phyloP scores from a whole-genome alignment of 2,888 invertebrate species.

The Spisula subtruncata region DNA sequence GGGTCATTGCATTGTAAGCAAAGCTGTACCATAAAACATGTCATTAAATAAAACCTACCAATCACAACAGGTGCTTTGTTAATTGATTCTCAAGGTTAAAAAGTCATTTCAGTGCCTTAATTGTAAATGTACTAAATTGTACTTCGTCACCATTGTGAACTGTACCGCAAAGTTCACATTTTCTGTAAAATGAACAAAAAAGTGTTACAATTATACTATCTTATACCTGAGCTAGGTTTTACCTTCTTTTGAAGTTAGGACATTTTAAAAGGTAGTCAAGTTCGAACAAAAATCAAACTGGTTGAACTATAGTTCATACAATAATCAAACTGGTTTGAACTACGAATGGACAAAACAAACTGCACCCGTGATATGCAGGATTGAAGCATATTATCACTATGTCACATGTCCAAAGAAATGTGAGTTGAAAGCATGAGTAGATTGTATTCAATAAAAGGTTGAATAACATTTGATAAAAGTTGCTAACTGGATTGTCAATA shows the following conservation, averaged over 20 bases:
- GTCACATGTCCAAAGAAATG: not conserved
- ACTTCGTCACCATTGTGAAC: not conserved
- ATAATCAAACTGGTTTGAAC: conserved; percentile 3
- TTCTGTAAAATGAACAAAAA: not conserved
- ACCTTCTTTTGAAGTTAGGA: not conserved
- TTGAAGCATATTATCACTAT: not conserved
- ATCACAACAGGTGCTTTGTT: not conserved
- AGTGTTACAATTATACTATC: not conserved
- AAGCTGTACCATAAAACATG: not conserved
- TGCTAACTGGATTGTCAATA: no score
- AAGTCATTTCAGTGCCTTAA: not conserved
- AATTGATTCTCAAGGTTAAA: not conserved
- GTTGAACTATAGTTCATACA: conserved; percentile 2
- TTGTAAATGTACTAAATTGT: not conserved
- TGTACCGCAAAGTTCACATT: not conserved
- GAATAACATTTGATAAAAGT: no score
- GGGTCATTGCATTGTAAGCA: not conserved
- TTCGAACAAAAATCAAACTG: not conserved
- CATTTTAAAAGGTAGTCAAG: not conserved
- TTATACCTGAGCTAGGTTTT: not conserved
- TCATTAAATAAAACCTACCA: not conserved
- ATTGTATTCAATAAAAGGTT: not conserved
- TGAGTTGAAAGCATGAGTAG: not conserved
- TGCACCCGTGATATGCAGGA: not conserved
- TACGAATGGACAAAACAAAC: not conserved